Evolutionary conservation across 2,888 invertebrate genomes (phyloP).

Genomic region (Drosophila kuntzei): DNA sequence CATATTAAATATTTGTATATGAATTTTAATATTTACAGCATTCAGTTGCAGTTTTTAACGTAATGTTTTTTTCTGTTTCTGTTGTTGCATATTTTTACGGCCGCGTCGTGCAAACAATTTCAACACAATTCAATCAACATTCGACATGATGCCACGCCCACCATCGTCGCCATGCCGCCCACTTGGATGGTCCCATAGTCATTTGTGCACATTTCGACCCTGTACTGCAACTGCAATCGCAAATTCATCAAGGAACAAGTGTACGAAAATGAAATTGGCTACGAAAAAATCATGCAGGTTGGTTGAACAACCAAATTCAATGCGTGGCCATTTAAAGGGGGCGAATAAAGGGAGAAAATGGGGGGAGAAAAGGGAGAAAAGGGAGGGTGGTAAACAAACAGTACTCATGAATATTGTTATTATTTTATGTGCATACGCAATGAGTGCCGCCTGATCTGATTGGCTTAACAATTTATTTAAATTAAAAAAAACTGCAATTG

Average conservation of each 20-base stretch:
- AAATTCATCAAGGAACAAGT: slow-evolving; percentile 85
- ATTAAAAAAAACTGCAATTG: slow-evolving; percentile 29
- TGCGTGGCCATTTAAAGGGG: slow-evolving; percentile 7
- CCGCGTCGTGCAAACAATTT: slow-evolving; percentile 71
- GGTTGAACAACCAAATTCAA: slow-evolving; percentile 33
- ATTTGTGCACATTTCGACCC: slow-evolving; percentile 85
- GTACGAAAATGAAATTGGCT: slow-evolving; percentile 85
- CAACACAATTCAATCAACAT: slow-evolving; percentile 82
- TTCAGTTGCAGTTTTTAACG: slow-evolving; percentile 14
- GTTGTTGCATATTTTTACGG: slow-evolving; percentile 70
- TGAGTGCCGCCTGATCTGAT: slow-evolving; percentile 36
- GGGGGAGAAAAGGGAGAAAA: not conserved
- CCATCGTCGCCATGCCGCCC: slow-evolving; percentile 1
- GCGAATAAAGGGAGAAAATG: not conserved
- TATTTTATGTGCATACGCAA: slow-evolving; percentile 45
- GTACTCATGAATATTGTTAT: slow-evolving; percentile 45
- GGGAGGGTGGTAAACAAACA: slow-evolving; percentile 12
- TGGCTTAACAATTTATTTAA: slow-evolving; percentile 57
- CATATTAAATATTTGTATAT: slow-evolving; percentile 58
- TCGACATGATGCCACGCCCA: slow-evolving; percentile 62
- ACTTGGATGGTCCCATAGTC: slow-evolving; percentile 69
- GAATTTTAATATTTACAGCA: slow-evolving; percentile 67
- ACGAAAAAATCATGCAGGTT: slow-evolving; percentile 86
- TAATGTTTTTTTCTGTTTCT: slow-evolving; percentile 47
- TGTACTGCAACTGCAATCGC: slow-evolving; percentile 86